Percentiles rank a stretch among this genome's conserved stretches.
These are phyloP conservation scores for Dinocampus coccinellae DNA, from an alignment of 2,888 invertebrate species.

Conservation along the genomic window DNA sequence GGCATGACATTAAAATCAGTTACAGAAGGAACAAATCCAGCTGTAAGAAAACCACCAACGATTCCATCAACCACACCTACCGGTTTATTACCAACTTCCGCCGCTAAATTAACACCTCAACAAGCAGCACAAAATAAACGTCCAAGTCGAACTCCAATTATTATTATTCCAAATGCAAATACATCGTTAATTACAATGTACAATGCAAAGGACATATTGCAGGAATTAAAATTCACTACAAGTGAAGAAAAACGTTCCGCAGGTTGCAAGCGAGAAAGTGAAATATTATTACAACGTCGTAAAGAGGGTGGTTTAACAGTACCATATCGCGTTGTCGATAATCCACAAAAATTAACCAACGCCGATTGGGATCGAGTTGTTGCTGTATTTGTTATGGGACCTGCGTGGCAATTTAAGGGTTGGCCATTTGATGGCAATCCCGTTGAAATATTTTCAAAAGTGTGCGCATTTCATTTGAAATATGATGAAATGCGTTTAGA, in stretches of 20 bases:
- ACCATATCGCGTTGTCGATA: slow-evolving; percentile 97
- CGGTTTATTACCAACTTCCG: slow-evolving; percentile 73
- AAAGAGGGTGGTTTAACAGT: slow-evolving; percentile 84
- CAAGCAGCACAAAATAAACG: slow-evolving; percentile 76
- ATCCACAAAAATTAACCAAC: slow-evolving; percentile 88
- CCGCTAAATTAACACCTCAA: slow-evolving; percentile 74
- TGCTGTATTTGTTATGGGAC: slow-evolving; percentile 98
- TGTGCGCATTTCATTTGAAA: slow-evolving; percentile 96
- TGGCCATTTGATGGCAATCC: slow-evolving; percentile 99
- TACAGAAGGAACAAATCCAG: slow-evolving; percentile 87
- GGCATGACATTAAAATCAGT: slow-evolving; percentile 98
- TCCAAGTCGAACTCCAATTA: slow-evolving; percentile 93
- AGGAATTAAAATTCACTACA: slow-evolving; percentile 85
- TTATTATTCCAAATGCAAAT: slow-evolving; percentile 96
- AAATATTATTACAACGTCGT: slow-evolving; percentile 89
- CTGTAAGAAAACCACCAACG: slow-evolving; percentile 72
- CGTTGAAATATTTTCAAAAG: slow-evolving; percentile 98
- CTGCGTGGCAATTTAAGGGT: slow-evolving; percentile 99
- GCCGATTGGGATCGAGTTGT: slow-evolving; percentile 99
- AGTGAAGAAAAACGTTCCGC: slow-evolving; percentile 91
- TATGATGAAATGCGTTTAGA: slow-evolving; percentile 96
- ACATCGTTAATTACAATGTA: slow-evolving; percentile 97
- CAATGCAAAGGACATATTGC: slow-evolving; percentile 95
- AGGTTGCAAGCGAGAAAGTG: slow-evolving; percentile 90
- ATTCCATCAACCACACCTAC: slow-evolving; percentile 66